phyloP scores from a whole-genome alignment of 2,797 vertebrate genomes.

The Epinephelus malabaricus region DNA sequence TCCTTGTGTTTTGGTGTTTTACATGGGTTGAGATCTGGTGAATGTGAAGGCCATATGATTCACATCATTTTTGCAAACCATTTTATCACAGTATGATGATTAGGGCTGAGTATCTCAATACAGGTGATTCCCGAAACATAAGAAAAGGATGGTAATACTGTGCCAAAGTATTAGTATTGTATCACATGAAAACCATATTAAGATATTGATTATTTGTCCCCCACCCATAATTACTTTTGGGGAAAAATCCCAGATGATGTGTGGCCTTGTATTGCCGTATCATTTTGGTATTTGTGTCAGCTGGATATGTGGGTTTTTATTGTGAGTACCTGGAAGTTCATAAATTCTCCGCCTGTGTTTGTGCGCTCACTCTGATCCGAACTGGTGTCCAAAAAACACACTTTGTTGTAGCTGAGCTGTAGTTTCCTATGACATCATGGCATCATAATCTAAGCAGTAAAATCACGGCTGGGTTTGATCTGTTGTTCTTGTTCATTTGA shows the following conservation, averaged over 20 bases:
- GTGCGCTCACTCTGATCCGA: constrained; percentile 27
- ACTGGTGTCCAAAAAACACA: constrained; percentile 52
- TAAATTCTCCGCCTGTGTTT: constrained; percentile 27
- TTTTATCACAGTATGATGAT: background rate
- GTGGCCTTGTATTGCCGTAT: too few relatives aligned
- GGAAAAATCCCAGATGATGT: background rate
- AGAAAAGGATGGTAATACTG: background rate
- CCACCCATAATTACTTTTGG: background rate
- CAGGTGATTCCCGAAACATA: background rate
- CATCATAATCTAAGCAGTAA: constrained; percentile 74
- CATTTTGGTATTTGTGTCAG: background rate
- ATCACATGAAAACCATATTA: background rate
- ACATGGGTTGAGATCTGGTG: background rate
- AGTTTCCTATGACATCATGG: constrained; percentile 79
- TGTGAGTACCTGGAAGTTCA: constrained; percentile 38
- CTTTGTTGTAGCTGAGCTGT: constrained; percentile 74
- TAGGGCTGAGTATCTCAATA: background rate
- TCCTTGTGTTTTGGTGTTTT: too few relatives aligned
- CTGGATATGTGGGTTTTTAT: constrained; percentile 22
- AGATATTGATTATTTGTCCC: background rate
- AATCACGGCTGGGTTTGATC: constrained; percentile 77
- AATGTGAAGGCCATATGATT: background rate
- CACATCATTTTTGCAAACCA: background rate
- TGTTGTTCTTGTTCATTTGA: constrained; percentile 77
- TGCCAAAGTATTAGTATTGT: constrained; percentile 17